A percentile compares a stretch with the other conserved stretches of the same genome.
phyloP scores from a whole-genome alignment of 2,888 invertebrate genomes.

The Neoascia interrupta region DNA sequence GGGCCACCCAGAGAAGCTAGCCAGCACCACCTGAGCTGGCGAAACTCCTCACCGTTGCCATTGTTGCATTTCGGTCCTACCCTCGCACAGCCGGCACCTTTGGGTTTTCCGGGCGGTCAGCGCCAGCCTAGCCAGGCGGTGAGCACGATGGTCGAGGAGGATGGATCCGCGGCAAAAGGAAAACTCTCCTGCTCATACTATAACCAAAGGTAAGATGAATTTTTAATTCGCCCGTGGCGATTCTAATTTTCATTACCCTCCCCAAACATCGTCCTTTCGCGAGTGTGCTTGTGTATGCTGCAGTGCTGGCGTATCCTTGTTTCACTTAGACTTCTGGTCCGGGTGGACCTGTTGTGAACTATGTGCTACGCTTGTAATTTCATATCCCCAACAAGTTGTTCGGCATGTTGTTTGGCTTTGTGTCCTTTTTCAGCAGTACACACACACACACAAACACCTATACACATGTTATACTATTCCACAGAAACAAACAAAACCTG shows the following conservation, averaged over 20 bases:
- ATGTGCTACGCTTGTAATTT: constrained; percentile 51
- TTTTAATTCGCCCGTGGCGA: constrained; percentile 65
- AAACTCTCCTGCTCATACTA: constrained; percentile 40
- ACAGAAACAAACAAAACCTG: constrained; percentile 32
- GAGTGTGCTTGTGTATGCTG: background rate
- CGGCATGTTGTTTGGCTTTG: constrained; percentile 39
- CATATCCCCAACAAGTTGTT: constrained; percentile 42
- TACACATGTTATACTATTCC: background rate
- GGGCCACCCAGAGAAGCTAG: constrained; percentile 25
- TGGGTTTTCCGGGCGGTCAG: constrained; percentile 3
- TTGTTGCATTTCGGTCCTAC: constrained; percentile 16
- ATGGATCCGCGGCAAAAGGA: constrained; percentile 45
- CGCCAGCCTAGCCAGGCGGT: background rate
- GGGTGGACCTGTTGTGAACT: constrained; percentile 51
- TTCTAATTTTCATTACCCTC: constrained; percentile 57
- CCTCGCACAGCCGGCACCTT: constrained; percentile 4
- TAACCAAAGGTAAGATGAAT: constrained; percentile 69
- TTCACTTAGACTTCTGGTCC: constrained; percentile 6
- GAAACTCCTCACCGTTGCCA: background rate
- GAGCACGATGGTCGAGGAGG: constrained; percentile 39
- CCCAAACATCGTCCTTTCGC: background rate
- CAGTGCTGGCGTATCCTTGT: background rate
- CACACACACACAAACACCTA: constrained; percentile 6
- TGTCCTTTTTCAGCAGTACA: background rate
- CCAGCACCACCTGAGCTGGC: constrained; percentile 48